phyloP scores from a whole-genome alignment of 2,888 invertebrate genomes.

The Andrena hattorfiana region DNA sequence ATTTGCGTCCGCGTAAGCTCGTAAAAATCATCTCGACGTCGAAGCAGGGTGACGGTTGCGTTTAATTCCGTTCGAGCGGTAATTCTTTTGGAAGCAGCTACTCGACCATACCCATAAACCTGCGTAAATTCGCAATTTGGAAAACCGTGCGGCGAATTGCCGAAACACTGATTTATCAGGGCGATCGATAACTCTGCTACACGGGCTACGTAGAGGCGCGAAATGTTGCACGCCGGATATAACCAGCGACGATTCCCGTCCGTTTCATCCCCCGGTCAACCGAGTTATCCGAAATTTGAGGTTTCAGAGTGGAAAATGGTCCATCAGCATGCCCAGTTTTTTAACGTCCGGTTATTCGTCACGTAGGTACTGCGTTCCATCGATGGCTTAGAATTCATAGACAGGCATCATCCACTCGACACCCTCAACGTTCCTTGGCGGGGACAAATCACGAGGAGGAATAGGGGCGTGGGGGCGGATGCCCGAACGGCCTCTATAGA shows the following conservation, averaged over 20 bases:
- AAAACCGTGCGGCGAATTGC: constrained; percentile 68
- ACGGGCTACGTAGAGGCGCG: constrained; percentile 20
- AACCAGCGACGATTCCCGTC: constrained; percentile 13
- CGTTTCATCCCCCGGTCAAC: neutral
- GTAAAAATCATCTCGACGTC: constrained; percentile 65
- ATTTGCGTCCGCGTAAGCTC: constrained; percentile 48
- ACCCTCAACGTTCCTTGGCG: neutral
- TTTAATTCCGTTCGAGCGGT: constrained; percentile 64
- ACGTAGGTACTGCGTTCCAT: neutral
- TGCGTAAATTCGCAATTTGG: constrained; percentile 73
- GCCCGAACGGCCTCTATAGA: constrained; percentile 53
- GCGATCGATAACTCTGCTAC: constrained; percentile 35
- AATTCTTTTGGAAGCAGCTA: constrained; percentile 64
- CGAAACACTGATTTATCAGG: constrained; percentile 74
- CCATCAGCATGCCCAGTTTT: neutral
- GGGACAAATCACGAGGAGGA: constrained; percentile 10
- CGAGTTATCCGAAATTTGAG: constrained; percentile 1
- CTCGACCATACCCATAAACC: constrained; percentile 58
- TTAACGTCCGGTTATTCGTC: neutral
- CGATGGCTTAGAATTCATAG: neutral
- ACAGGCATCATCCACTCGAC: neutral
- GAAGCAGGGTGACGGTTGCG: constrained; percentile 49
- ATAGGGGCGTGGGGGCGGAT: neutral
- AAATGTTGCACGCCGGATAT: constrained; percentile 39
- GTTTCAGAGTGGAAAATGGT: neutral